A percentile compares a stretch with the other conserved stretches of the same genome.
Evolutionary conservation across 2,797 vertebrate species (phyloP).

Genomic region (Vireo griseus): DNA sequence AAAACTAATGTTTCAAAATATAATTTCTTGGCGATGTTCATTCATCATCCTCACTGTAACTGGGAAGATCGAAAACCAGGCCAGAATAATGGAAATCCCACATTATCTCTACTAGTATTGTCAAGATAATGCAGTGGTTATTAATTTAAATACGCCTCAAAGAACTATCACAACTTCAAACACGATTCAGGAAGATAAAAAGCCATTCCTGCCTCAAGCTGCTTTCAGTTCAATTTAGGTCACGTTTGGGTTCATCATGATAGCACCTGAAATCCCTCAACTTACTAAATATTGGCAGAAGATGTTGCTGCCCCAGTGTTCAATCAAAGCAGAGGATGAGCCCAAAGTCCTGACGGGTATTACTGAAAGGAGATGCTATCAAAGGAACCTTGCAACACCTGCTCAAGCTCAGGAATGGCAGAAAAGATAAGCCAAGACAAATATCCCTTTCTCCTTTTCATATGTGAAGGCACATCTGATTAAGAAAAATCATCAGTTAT

Average conservation of each 20-base stretch:
- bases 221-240: slow-evolving; percentile 41
- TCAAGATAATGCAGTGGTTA: slow-evolving; percentile 49
- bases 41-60: slow-evolving; percentile 33
- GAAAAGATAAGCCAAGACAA: background rate
- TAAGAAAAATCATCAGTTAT: background rate
- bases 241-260: slow-evolving; percentile 14
- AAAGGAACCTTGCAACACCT: slow-evolving; percentile 16
- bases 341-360: background rate
- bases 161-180: slow-evolving; percentile 40
- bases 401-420: background rate
- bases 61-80: slow-evolving; percentile 1
- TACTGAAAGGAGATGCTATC: background rate
- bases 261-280: slow-evolving; percentile 7
- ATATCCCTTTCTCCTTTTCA: background rate
- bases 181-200: slow-evolving; percentile 45
- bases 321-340: background rate
- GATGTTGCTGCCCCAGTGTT: slow-evolving; percentile 8
- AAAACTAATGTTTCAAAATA: slow-evolving; percentile 49
- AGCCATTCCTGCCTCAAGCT: slow-evolving; percentile 31
- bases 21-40: background rate
- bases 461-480: background rate
- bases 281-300: background rate
- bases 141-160: slow-evolving; percentile 55
- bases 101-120: slow-evolving; percentile 28
- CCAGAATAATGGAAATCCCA: slow-evolving; percentile 28